Percentiles rank a stretch among this genome's conserved stretches.
Evolutionary conservation across 2,113 vertebrate species (phyloP).

Genomic region (Casuarius casuarius): DNA sequence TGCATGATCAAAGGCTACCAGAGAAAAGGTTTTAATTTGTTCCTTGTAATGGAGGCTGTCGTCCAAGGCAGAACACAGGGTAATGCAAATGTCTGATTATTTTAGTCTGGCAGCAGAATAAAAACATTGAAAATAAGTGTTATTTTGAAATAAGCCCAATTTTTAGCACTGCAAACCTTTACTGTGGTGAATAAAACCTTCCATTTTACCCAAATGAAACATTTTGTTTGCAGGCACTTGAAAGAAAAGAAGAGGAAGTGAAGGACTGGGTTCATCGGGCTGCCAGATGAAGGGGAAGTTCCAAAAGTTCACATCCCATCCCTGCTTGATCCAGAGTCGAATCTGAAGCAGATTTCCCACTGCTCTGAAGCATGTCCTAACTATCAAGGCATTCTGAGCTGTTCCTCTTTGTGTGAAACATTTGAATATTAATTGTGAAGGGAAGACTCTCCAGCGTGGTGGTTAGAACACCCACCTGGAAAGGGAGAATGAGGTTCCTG

Average conservation of each 20-base stretch:
- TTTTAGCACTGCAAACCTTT: slow-evolving; percentile 6
- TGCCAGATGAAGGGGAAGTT: slow-evolving; percentile 67
- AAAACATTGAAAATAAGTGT: slow-evolving; percentile 1
- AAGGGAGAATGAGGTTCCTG: slow-evolving; percentile 5
- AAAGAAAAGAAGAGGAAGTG: slow-evolving; percentile 52
- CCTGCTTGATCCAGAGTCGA: not conserved
- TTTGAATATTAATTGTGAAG: not conserved
- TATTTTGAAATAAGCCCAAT: not conserved
- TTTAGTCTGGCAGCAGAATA: slow-evolving; percentile 51
- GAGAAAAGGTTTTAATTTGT: not conserved
- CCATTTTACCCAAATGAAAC: not conserved
- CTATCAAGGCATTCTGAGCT: slow-evolving; percentile 22
- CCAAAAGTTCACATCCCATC: slow-evolving; percentile 57
- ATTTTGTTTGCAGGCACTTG: slow-evolving; percentile 48
- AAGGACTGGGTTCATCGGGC: slow-evolving; percentile 31
- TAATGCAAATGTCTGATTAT: not conserved
- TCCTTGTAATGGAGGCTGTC: not conserved
- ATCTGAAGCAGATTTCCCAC: slow-evolving; percentile 38
- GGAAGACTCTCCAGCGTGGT: not conserved
- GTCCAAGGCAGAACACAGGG: not conserved
- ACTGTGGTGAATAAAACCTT: slow-evolving; percentile 6
- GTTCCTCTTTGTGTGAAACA: slow-evolving; percentile 29
- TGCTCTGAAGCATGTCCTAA: slow-evolving; percentile 6
- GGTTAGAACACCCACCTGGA: slow-evolving; percentile 66
- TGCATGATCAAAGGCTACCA: not conserved